Percentiles rank a stretch among this genome's conserved stretches.
Conservation (phyloP, 2,113 vertebrate genomes). For the sheep (Ovis aries) region ARS-UI_Ramb_v3.0 NC_056056.1:179330501-179331000, state of each 20-base stretch:
- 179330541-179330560: neutral
- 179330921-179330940: neutral
- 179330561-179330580: neutral
- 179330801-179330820: neutral
- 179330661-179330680: neutral
- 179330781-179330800: neutral
- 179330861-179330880: rapidly evolving
- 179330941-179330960: neutral
- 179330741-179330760: neutral
- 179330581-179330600: neutral
- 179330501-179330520: neutral
- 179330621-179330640: neutral
- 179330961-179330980: rapidly evolving
- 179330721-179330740: neutral
- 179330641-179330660: neutral
- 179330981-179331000: neutral
- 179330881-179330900: neutral
- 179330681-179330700: neutral
- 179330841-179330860: neutral
- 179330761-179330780: neutral
- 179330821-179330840: neutral
- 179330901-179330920: rapidly evolving
- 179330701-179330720: neutral
- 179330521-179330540: neutral
- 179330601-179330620: neutral